Percentiles rank a stretch among this genome's conserved stretches.
Conservation (phyloP, 2,888 invertebrate species). For the Eledone cirrhosa region DNA sequence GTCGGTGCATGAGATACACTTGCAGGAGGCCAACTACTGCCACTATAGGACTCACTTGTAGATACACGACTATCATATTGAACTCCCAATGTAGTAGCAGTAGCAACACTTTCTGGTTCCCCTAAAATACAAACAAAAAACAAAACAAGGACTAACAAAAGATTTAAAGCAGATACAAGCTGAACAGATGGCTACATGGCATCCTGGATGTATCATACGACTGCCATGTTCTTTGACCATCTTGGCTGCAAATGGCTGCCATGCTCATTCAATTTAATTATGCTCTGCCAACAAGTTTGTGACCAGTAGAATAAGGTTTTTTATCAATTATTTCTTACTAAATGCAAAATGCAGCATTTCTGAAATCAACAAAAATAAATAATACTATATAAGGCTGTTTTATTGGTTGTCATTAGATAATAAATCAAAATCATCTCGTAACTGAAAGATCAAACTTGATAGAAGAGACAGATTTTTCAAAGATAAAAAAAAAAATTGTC, state of each 20-base stretch:
- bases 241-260: too few species aligned
- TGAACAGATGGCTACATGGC: not conserved
- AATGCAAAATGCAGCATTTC: too few species aligned
- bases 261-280: not conserved
- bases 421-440: too few species aligned
- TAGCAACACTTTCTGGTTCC: constrained; percentile 54
- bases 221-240: not conserved
- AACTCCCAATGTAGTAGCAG: not conserved
- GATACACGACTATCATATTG: constrained; percentile 35
- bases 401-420: too few species aligned
- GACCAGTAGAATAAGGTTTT: not conserved
- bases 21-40: constrained; percentile 69
- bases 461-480: too few species aligned
- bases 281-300: not conserved
- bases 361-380: too few species aligned
- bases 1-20: constrained; percentile 22
- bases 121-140: constrained; percentile 64
- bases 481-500: too few species aligned
- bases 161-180: constrained; percentile 31
- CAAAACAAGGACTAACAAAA: constrained; percentile 28
- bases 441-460: too few species aligned
- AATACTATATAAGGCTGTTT: too few species aligned
- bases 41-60: constrained; percentile 58
- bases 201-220: not conserved
- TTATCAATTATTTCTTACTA: too few species aligned